Conservation (phyloP, 2,888 invertebrate genomes). For the Epistrophe eligans region DNA sequence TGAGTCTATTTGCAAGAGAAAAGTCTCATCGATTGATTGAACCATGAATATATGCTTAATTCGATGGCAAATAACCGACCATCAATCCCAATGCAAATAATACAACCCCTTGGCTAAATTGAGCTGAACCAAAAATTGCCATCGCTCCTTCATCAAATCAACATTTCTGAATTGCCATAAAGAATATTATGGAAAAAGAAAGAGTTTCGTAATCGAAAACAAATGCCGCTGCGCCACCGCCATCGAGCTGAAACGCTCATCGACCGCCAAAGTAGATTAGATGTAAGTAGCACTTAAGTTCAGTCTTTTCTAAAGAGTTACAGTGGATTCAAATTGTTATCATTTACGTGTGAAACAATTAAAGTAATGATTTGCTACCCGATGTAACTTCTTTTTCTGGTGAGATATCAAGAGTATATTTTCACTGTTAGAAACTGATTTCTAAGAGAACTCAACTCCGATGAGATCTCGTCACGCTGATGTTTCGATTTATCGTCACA, state of each 20-base stretch:
- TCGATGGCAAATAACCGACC: conserved; percentile 52
- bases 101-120: conserved; percentile 56
- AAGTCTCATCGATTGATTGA: conserved; percentile 64
- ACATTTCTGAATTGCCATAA: conserved; percentile 24
- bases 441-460: too few species aligned
- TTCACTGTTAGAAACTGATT: too few species aligned
- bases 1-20: conserved; percentile 29
- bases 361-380: too few species aligned
- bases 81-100: conserved; percentile 41
- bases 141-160: conserved; percentile 51
- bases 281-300: conserved; percentile 28
- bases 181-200: conserved; percentile 19
- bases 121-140: conserved; percentile 62
- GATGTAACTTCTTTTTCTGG: too few species aligned
- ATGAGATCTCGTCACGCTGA: too few species aligned
- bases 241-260: not conserved
- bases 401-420: too few species aligned
- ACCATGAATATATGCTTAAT: conserved; percentile 68
- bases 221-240: conserved; percentile 13
- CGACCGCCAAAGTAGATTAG: conserved; percentile 58
- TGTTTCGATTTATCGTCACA: too few species aligned
- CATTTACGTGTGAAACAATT: not conserved
- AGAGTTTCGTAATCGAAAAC: conserved; percentile 57
- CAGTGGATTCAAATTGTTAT: conserved; percentile 28
- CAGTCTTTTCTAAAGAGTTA: conserved; percentile 4